phyloP scores from a whole-genome alignment of 2,888 invertebrate species.

The Globia sparganii region DNA sequence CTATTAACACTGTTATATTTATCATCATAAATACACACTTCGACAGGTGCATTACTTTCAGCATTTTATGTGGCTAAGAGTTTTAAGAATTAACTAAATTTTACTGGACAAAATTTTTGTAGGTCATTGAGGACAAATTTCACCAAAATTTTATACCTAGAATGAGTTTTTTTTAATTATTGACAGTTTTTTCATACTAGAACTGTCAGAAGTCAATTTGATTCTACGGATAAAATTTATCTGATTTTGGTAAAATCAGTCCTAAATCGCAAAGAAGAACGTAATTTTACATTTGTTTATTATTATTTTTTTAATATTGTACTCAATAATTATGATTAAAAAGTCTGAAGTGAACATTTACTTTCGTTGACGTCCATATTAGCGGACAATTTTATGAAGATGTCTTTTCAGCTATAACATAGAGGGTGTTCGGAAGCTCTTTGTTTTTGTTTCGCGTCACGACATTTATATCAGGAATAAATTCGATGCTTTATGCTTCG shows the following conservation, averaged over 20 bases:
- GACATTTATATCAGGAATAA: constrained; percentile 79
- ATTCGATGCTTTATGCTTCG: constrained; percentile 79
- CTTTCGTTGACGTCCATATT: background rate
- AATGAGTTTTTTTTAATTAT: background rate
- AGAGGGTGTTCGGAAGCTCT: constrained; percentile 57
- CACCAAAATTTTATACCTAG: background rate
- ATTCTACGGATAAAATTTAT: background rate
- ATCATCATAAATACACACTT: background rate
- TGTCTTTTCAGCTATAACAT: constrained; percentile 69
- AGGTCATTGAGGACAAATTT: background rate
- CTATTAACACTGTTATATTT: background rate
- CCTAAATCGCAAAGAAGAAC: background rate
- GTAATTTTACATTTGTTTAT: background rate
- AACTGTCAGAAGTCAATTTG: background rate
- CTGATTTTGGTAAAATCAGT: background rate
- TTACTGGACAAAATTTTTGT: background rate
- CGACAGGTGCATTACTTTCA: accelerated
- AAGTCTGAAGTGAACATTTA: background rate
- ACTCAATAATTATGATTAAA: background rate
- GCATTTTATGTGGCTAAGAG: background rate
- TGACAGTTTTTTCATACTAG: background rate
- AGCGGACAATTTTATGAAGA: constrained; percentile 73
- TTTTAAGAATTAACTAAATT: background rate
- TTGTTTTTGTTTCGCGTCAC: constrained; percentile 69
- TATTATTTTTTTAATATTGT: background rate